Evolutionary conservation across 2,797 vertebrate genomes (phyloP), one percentile per base, ranked within the genome.

Genomic region (Etheostoma perlongum): DNA sequence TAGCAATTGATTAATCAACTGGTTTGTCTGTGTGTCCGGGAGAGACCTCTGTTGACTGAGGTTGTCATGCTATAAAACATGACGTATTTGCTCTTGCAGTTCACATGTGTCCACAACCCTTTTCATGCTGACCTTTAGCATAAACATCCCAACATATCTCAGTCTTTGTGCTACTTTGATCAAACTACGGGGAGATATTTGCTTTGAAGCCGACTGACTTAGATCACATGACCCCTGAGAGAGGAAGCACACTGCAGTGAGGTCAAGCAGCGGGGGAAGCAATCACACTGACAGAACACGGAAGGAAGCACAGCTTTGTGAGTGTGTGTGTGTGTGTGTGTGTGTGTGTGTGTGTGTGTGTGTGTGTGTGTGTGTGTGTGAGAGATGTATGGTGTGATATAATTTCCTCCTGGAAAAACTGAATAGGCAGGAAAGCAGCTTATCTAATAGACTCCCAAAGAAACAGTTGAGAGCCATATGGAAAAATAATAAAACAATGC

Each of bases 371-470:
- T 72, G 59, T 79, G 74, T 71, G 75, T 63, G 59, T 76, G 74
- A 69, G 75, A 30, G 30, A 30, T 30, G 55, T 25, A 44, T 23
- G 36, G 8, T 63, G 75, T 82, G 88, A 89, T 87, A 87, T 93
- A 51, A 94, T 92, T 91, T 94, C 91, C 91, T 88, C 65, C 33
- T 72, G 74, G 87, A 91, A 89, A 91, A 86, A 83, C 79, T 74
- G 59, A 89, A 88, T 76, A 72, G 40, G 70, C 72, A 91, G 84
- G 89, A 93, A 94, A 76, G 58, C 30, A 63, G 64, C 36, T 79
- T 76, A 85, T 88, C 79, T 80, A 74, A 83, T 25, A 66, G 10
- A 49, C 63, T 36, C 36, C 13, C 30, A 53, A 62, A 82, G 72
- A 78, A 69, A 83, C 64, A 83, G 49, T 19, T 51, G 15, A 76